A percentile compares a stretch with the other conserved stretches of the same genome.
Evolutionary conservation across 1,140 invertebrate genomes (phyloP).

Genomic region (Stegodyphus mimosarum): DNA sequence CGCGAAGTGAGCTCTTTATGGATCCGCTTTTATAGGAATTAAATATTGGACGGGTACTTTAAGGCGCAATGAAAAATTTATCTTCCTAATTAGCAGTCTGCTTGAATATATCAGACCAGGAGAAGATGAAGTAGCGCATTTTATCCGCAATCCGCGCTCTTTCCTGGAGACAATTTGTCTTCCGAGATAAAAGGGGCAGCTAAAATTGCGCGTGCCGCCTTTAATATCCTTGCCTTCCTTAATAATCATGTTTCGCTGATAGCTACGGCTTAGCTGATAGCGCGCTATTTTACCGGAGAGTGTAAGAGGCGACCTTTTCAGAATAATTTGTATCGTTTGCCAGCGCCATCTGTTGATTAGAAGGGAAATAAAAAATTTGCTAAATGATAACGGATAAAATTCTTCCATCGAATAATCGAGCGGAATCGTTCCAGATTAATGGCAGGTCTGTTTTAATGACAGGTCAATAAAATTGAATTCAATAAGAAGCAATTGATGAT

Average conservation of each 20-base stretch:
- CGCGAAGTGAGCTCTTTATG: conserved; percentile 21
- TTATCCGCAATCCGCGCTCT: conserved; percentile 56
- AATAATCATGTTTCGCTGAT: conserved; percentile 58
- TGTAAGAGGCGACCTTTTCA: not conserved
- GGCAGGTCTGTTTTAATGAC: no score
- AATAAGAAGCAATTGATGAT: no score
- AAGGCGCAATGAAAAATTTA: conserved; percentile 59
- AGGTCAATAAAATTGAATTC: no score
- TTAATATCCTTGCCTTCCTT: conserved; percentile 55
- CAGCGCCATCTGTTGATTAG: conserved; percentile 38
- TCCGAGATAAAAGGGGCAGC: conserved; percentile 44
- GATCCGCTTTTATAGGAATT: conserved; percentile 57
- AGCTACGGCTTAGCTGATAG: conserved; percentile 42
- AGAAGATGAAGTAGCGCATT: conserved; percentile 54
- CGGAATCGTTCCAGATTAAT: no score
- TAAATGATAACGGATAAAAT: no score
- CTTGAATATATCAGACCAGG: conserved; percentile 42
- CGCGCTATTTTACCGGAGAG: conserved; percentile 10
- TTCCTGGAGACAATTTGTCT: conserved; percentile 53
- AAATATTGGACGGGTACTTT: conserved; percentile 54
- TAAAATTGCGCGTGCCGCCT: conserved; percentile 27
- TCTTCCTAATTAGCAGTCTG: conserved; percentile 56
- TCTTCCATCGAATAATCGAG: no score
- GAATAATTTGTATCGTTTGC: conserved; percentile 17
- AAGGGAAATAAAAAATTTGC: not conserved